Conservation (phyloP, 1,140 invertebrate species). For the Orchesella cincta region DNA sequence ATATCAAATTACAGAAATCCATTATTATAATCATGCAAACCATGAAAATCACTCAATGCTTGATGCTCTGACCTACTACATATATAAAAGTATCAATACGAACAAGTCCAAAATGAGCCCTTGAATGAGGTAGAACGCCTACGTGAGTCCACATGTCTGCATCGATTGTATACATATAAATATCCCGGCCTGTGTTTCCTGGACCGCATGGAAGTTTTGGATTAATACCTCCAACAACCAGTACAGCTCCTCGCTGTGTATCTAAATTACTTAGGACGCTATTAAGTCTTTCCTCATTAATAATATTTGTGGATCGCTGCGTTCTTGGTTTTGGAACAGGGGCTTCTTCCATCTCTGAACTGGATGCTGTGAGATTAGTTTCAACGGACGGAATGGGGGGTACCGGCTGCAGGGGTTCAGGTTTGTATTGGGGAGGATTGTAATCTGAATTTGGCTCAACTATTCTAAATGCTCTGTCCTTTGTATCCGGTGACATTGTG, state of each 20-base stretch:
- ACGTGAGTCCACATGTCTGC: background rate
- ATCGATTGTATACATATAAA: background rate
- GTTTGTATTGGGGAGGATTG: background rate
- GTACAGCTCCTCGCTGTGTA: background rate
- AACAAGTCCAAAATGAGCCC: background rate
- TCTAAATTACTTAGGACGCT: background rate
- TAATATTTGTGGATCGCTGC: no score
- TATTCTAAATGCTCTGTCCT: no score
- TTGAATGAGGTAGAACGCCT: background rate
- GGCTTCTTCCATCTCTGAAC: background rate
- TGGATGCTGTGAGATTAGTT: no score
- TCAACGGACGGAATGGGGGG: background rate
- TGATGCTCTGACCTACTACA: background rate
- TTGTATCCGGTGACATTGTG: no score
- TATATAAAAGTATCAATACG: background rate
- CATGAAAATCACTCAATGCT: no score
- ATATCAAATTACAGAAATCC: no score
- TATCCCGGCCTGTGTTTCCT: background rate
- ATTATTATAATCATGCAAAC: no score
- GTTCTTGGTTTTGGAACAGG: background rate
- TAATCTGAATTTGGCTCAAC: background rate
- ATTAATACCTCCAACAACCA: background rate
- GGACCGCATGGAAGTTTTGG: background rate
- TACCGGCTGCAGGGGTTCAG: background rate
- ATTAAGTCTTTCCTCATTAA: no score